A percentile compares a stretch with the other conserved stretches of the same genome.
phyloP scores from a whole-genome alignment of 1,140 invertebrate species.

The Halotydeus destructor region DNA sequence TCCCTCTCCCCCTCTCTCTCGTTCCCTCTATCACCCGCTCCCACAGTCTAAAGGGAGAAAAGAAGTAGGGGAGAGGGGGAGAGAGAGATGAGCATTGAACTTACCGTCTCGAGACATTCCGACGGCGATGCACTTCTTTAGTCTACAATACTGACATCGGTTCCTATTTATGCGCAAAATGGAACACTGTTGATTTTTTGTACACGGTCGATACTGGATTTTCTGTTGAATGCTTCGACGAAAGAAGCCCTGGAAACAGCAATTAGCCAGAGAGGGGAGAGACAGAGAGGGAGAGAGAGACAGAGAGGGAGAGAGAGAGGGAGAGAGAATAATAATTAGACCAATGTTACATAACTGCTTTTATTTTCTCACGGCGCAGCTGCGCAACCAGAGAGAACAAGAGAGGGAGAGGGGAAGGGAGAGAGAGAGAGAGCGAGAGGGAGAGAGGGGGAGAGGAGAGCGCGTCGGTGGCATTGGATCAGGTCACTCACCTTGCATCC shows the following conservation, averaged over 20 bases:
- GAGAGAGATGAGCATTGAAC: too few relatives aligned
- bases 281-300: constrained; percentile 39
- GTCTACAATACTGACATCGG: constrained; percentile 84
- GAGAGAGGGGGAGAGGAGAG: not conserved
- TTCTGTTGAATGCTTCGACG: constrained; percentile 84
- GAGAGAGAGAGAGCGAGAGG: not conserved
- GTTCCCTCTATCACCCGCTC: too few relatives aligned
- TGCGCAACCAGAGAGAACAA: too few relatives aligned
- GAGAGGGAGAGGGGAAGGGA: too few relatives aligned
- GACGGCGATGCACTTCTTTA: constrained; percentile 93
- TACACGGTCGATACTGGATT: constrained; percentile 90
- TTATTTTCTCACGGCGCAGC: too few relatives aligned
- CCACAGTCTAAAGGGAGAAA: not conserved
- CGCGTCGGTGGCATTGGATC: not conserved
- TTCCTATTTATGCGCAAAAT: constrained; percentile 90
- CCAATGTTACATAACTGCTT: not conserved
- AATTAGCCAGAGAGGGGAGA: constrained; percentile 21
- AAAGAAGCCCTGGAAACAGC: constrained; percentile 34
- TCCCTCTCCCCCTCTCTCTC: too few relatives aligned
- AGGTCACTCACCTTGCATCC: constrained; percentile 80
- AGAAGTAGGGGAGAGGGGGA: not conserved
- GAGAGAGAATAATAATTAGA: not conserved
- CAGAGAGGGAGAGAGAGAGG: constrained; percentile 12
- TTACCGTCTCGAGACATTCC: constrained; percentile 96
- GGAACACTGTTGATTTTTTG: constrained; percentile 91